These are phyloP conservation scores for Cheirogaleus major DNA, from an alignment of 2,797 vertebrate species.

Conservation along the genomic window DNA sequence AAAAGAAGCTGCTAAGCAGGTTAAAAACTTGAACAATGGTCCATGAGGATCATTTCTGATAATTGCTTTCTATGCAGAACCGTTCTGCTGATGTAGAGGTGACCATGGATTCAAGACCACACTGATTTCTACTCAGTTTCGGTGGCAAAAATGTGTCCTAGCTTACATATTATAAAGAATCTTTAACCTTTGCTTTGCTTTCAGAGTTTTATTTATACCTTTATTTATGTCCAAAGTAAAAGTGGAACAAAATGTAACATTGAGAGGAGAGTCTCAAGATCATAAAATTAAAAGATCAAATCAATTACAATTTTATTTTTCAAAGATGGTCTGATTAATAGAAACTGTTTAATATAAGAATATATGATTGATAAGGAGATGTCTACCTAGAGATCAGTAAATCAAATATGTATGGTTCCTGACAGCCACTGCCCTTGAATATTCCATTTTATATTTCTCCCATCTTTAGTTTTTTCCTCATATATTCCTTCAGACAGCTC, in stretches of 20 bases:
- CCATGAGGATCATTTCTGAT: background rate
- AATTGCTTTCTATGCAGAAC: background rate
- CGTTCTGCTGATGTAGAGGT: background rate
- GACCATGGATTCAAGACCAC: background rate
- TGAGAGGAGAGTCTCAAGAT: background rate
- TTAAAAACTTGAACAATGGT: background rate
- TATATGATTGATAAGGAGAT: no score
- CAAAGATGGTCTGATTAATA: background rate
- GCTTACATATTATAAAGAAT: background rate
- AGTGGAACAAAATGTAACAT: background rate
- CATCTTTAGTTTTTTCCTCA: background rate
- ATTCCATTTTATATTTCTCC: background rate
- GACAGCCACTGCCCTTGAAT: background rate
- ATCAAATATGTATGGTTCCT: background rate
- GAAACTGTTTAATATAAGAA: background rate
- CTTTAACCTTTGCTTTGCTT: background rate
- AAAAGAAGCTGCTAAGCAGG: background rate
- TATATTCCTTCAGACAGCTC: background rate
- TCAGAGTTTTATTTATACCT: slow-evolving; percentile 8
- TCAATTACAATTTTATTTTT: background rate
- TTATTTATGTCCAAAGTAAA: slow-evolving; percentile 3
- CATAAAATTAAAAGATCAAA: background rate
- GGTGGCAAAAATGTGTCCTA: background rate
- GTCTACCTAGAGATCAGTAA: background rate
- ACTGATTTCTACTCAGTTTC: background rate